These are phyloP conservation scores for Drosophila tristis DNA, from an alignment of 1,140 invertebrate species.

Conservation along the genomic window DNA sequence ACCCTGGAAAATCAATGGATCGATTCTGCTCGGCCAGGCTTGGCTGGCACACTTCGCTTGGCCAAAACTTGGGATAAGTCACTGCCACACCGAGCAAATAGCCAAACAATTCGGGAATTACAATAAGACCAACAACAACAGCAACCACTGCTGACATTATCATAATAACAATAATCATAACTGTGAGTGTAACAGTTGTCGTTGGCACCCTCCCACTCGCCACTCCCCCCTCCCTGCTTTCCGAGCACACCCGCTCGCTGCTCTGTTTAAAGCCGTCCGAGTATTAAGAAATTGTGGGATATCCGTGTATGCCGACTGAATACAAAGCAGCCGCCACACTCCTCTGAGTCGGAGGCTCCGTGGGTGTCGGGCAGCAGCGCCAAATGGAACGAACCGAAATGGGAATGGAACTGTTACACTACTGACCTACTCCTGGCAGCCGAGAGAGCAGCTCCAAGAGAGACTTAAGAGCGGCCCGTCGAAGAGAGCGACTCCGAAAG, in stretches of 20 bases:
- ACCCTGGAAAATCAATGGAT: constrained; percentile 52
- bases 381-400: constrained; percentile 20
- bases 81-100: constrained; percentile 51
- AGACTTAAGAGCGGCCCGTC: constrained; percentile 47
- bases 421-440: constrained; percentile 63
- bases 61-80: constrained; percentile 36
- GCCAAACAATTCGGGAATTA: constrained; percentile 47
- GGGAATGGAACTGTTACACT: constrained; percentile 51
- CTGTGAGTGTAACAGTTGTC: constrained; percentile 70
- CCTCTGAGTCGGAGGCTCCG: not conserved
- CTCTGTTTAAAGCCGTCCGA: constrained; percentile 21
- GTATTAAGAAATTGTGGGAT: constrained; percentile 59
- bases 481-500: constrained; percentile 69
- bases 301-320: constrained; percentile 49
- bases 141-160: constrained; percentile 61
- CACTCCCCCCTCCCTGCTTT: not conserved
- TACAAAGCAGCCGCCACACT: constrained; percentile 36
- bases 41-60: constrained; percentile 52
- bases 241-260: no score
- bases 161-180: constrained; percentile 80
- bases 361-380: constrained; percentile 1
- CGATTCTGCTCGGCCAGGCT: constrained; percentile 23
- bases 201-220: constrained; percentile 1
- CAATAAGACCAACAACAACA: constrained; percentile 32
- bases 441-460: not conserved